These are phyloP conservation scores for Perdita meconis DNA, from an alignment of 2,888 invertebrate species.

Conservation along the genomic window DNA sequence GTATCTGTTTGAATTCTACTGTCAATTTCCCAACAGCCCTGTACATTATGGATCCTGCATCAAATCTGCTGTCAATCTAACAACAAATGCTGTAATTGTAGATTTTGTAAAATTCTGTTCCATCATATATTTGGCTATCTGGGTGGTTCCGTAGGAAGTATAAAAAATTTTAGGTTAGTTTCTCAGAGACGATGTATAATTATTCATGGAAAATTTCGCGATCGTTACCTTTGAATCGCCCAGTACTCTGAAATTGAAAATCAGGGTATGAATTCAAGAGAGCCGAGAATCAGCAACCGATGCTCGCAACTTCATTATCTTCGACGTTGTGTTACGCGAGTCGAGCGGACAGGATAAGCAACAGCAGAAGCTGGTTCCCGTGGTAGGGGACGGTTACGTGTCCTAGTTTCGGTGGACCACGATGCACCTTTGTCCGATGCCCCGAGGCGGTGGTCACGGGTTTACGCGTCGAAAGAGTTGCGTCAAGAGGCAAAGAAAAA, in stretches of 20 bases:
- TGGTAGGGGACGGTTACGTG: slow-evolving; percentile 59
- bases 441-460: slow-evolving; percentile 38
- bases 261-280: slow-evolving; percentile 16
- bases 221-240: too few species aligned
- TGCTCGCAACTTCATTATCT: slow-evolving; percentile 43
- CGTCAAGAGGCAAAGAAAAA: slow-evolving; percentile 66
- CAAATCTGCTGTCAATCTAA: too few species aligned
- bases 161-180: too few species aligned
- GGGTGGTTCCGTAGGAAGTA: too few species aligned
- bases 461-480: slow-evolving; percentile 60
- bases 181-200: too few species aligned
- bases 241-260: slow-evolving; percentile 14
- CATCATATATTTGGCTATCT: too few species aligned
- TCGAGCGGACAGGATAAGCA: slow-evolving; percentile 25
- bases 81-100: too few species aligned
- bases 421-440: slow-evolving; percentile 67
- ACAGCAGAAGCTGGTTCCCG: slow-evolving; percentile 20
- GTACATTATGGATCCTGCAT: too few species aligned
- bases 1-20: too few species aligned
- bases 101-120: too few species aligned
- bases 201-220: too few species aligned
- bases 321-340: slow-evolving; percentile 36
- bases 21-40: too few species aligned
- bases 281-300: slow-evolving; percentile 24
- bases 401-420: slow-evolving; percentile 69